Percentiles rank a stretch among this genome's conserved stretches.
phyloP scores from a whole-genome alignment of 2,888 invertebrate genomes.

The Oscheius sp. region DNA sequence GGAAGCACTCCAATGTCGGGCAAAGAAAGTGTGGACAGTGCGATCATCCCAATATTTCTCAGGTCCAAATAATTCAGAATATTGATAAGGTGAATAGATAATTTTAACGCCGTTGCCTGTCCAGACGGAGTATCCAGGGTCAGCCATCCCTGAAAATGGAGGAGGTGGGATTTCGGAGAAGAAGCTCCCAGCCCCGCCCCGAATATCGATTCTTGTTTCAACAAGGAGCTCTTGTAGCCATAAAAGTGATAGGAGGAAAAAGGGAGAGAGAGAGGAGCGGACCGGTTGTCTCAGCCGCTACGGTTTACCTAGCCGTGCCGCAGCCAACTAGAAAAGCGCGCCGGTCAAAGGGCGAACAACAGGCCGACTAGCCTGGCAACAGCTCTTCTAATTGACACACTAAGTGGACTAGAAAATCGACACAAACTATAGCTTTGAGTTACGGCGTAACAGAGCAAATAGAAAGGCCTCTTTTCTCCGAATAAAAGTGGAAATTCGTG shows the following conservation, averaged over 20 bases:
- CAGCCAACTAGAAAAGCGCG: slow-evolving; percentile 27
- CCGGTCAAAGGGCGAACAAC: slow-evolving; percentile 27
- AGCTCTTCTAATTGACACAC: too few species aligned
- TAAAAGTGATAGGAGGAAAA: slow-evolving; percentile 6
- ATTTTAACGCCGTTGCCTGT: slow-evolving; percentile 58
- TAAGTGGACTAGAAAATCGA: too few species aligned
- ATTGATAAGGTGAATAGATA: slow-evolving; percentile 59
- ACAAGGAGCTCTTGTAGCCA: slow-evolving; percentile 9
- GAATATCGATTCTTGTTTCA: slow-evolving; percentile 30
- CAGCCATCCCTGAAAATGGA: not conserved
- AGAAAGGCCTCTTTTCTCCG: too few species aligned
- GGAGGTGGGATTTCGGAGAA: not conserved
- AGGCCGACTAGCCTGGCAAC: not conserved
- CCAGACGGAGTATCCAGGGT: slow-evolving; percentile 45
- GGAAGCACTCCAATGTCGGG: slow-evolving; percentile 57
- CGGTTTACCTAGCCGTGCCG: slow-evolving; percentile 22
- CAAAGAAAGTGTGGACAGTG: slow-evolving; percentile 56
- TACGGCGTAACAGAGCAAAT: too few species aligned
- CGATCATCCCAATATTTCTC: slow-evolving; percentile 44
- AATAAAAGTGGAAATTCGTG: too few species aligned
- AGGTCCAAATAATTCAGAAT: slow-evolving; percentile 40
- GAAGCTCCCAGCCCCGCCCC: slow-evolving; percentile 16
- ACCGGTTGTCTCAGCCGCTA: slow-evolving; percentile 27
- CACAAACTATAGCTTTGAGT: too few species aligned
- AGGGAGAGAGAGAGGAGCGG: not conserved